Base-by-base conservation (phyloP, 2,888 invertebrate species). In the Cepaea hortensis region DNA sequence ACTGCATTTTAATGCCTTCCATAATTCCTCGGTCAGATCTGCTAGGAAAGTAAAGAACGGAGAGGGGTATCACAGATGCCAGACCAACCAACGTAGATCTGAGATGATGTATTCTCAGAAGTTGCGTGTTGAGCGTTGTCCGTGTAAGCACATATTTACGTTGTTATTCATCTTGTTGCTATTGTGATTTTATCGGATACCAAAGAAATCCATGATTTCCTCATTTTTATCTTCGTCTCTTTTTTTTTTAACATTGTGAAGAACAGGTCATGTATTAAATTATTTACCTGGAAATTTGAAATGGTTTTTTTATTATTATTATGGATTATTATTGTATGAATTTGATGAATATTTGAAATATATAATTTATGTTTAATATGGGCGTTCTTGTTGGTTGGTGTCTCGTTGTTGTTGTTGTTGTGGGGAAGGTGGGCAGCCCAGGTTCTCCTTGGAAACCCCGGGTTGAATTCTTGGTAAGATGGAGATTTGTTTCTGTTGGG, bases 201-300 rank as follows among this genome's bases (percentile, higher is more conserved):
- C 77, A 79, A 85, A 85, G 85, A 85, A 85, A 85, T 85, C 85
- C 85, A 68, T 23, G 85, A 55, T 85, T 85, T 85, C 85, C 85
- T 79, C 79, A 68, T 76, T 55, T 73, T 73, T 35, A 35, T 35
- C 35, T 35, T 35, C 35, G 35, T 35, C 35, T 35, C 46, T 75
- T 50, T 72, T n/a, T 15, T 80, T 62, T n/a, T 81, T 55, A 6
- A 55, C 55, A 55, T 55, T 55, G 55, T 55, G 55, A 48, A 65
- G n/a, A 77, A n/a, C 55, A 55, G 65, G 46, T 80, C 13, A 62
- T 46, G 18, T 80, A 65, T 65, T 80, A 79, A n/a, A 79, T 79
- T 62, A 65, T 80, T 35, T 62, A 80, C 46, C 46, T 62, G 80
- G 35, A 62, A 18, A 46, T 46, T 13, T 76, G 15, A 15, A 23